phyloP scores from a whole-genome alignment of 64 coral and sea anemone species.

The Montipora cactus region DNA sequence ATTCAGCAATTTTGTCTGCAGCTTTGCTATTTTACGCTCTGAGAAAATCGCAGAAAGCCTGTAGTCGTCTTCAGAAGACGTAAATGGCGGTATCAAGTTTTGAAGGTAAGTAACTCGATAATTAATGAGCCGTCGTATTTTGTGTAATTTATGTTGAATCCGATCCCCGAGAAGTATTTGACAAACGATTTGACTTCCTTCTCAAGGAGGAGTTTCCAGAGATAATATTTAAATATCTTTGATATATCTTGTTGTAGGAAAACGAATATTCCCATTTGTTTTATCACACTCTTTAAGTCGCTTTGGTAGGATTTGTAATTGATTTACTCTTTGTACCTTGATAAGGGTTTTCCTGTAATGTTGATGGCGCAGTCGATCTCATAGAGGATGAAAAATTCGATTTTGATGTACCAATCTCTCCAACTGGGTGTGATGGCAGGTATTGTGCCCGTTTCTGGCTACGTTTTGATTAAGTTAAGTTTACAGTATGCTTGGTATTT shows the following conservation, averaged over 20 bases:
- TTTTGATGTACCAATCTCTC: conserved; percentile 83
- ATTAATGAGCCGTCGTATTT: not conserved
- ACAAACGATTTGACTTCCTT: too few species aligned
- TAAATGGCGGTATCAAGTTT: not conserved
- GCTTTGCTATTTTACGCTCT: not conserved
- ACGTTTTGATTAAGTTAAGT: too few species aligned
- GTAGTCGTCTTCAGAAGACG: not conserved
- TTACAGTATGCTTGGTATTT: too few species aligned
- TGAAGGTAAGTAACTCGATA: conserved; percentile 5
- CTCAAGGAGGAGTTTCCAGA: not conserved
- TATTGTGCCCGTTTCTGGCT: not conserved
- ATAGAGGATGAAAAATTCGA: conserved; percentile 93
- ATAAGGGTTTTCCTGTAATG: not conserved
- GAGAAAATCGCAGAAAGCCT: not conserved
- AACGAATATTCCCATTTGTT: too few species aligned
- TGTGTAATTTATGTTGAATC: too few species aligned
- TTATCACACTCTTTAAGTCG: not conserved
- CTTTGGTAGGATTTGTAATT: not conserved
- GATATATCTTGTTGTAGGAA: too few species aligned
- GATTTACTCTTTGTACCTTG: not conserved
- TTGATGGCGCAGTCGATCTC: conserved; percentile 1
- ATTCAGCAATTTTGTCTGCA: not conserved
- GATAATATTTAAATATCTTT: not conserved
- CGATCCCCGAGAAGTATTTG: not conserved
- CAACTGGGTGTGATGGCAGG: conserved; percentile 65